Evolutionary conservation across 92 coral and sea anemone species (phyloP).

Genomic region (Porites rus): DNA sequence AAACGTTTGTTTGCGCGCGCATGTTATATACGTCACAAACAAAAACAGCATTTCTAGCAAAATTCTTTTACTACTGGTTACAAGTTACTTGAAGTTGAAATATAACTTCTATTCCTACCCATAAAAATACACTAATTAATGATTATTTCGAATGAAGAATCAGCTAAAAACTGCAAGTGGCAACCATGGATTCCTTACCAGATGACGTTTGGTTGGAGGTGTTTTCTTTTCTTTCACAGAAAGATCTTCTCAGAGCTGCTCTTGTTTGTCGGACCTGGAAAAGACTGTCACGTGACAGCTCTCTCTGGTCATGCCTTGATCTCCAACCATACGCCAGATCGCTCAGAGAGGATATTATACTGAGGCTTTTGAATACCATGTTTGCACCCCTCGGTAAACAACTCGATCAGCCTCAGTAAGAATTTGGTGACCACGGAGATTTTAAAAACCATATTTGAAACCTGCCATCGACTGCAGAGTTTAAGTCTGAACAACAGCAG

Average conservation of each 20-base stretch:
- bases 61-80: too few relatives aligned
- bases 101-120: too few relatives aligned
- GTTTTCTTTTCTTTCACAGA: constrained; percentile 59
- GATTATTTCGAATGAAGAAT: not conserved
- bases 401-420: constrained; percentile 55
- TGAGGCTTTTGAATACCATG: constrained; percentile 42
- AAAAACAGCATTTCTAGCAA: too few relatives aligned
- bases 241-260: constrained; percentile 51
- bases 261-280: constrained; percentile 74
- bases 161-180: not conserved
- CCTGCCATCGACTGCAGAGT: constrained; percentile 55
- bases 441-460: constrained; percentile 40
- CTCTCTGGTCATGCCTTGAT: constrained; percentile 75
- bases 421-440: constrained; percentile 49
- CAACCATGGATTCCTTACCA: constrained; percentile 41
- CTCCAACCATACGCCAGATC: constrained; percentile 47
- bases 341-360: constrained; percentile 32
- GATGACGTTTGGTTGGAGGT: constrained; percentile 74
- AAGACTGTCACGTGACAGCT: constrained; percentile 73
- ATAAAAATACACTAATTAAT: too few relatives aligned
- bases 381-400: constrained; percentile 75
- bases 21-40: too few relatives aligned
- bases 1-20: too few relatives aligned
- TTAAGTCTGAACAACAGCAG: constrained; percentile 67
- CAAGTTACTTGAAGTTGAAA: too few relatives aligned